These are phyloP conservation scores for Parnassius glacialis DNA, from an alignment of 2,888 invertebrate species.

Conservation along the genomic window DNA sequence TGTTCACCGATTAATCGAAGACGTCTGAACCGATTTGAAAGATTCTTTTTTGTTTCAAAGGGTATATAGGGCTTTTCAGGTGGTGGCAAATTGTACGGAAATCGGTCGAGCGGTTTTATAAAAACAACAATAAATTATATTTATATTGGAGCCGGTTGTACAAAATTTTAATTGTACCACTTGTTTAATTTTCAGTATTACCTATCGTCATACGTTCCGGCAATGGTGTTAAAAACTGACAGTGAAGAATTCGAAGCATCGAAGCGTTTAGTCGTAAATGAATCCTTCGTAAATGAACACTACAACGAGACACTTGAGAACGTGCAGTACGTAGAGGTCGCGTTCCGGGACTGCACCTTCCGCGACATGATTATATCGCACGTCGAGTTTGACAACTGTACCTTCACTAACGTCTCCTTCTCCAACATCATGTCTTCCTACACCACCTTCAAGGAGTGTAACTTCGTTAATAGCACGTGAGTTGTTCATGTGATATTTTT, in stretches of 20 bases:
- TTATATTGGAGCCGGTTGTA: too few species aligned
- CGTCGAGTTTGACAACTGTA: slow-evolving; percentile 85
- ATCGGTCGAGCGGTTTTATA: too few species aligned
- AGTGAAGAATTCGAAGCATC: slow-evolving; percentile 52
- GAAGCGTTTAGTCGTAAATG: slow-evolving; percentile 49
- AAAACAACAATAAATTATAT: too few species aligned
- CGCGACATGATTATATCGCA: slow-evolving; percentile 86
- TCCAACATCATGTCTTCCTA: slow-evolving; percentile 86
- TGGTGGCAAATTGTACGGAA: too few species aligned
- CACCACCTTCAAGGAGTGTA: slow-evolving; percentile 82
- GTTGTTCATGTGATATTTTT: slow-evolving; percentile 32
- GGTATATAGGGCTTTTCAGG: too few species aligned
- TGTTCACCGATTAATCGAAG: too few species aligned
- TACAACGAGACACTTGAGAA: slow-evolving; percentile 84
- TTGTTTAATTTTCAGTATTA: slow-evolving; percentile 60
- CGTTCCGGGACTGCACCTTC: slow-evolving; percentile 84
- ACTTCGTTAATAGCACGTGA: slow-evolving; percentile 84
- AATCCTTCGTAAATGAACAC: slow-evolving; percentile 55
- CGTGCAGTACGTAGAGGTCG: slow-evolving; percentile 79
- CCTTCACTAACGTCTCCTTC: slow-evolving; percentile 85
- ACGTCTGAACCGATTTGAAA: too few species aligned
- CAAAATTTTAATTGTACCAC: too few species aligned
- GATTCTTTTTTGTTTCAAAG: too few species aligned
- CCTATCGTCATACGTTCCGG: slow-evolving; percentile 77
- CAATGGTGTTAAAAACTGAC: slow-evolving; percentile 69